A percentile compares a stretch with the other conserved stretches of the same genome.
These are phyloP conservation scores for Drosophila lini DNA, from an alignment of 1,140 invertebrate species.

Conservation along the genomic window DNA sequence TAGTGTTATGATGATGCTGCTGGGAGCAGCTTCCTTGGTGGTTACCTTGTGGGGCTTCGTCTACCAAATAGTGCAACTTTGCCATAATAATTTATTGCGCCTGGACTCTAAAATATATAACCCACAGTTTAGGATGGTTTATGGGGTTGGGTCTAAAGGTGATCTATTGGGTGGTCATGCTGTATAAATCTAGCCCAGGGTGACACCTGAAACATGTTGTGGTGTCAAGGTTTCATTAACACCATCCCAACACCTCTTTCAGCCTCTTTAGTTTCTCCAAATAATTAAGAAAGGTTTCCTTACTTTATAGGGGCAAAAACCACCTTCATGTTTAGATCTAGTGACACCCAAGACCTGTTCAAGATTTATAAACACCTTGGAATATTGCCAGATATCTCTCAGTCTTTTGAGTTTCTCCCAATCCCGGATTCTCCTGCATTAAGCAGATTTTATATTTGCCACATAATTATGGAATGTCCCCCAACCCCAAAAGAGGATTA, in stretches of 20 bases:
- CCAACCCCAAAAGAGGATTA: constrained; percentile 8
- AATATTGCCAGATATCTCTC: neutral
- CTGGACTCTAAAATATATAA: constrained; percentile 8
- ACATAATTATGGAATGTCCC: constrained; percentile 29
- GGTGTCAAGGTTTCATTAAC: constrained; percentile 6
- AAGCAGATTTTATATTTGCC: constrained; percentile 11
- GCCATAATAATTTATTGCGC: constrained; percentile 12
- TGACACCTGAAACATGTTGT: constrained; percentile 22
- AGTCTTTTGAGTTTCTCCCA: neutral
- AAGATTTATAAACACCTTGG: neutral
- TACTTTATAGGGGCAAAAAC: neutral
- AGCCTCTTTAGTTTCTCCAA: neutral
- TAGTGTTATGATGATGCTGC: constrained; percentile 17
- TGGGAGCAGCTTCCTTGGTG: constrained; percentile 35
- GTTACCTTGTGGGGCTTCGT: constrained; percentile 44
- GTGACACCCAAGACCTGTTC: constrained; percentile 6
- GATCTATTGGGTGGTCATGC: constrained; percentile 23
- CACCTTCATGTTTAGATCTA: neutral
- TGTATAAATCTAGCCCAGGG: constrained; percentile 21
- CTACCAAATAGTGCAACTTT: constrained; percentile 13
- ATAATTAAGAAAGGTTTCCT: neutral
- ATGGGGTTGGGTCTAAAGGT: neutral
- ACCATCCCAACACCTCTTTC: neutral
- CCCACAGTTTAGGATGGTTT: constrained; percentile 21
- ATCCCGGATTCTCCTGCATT: neutral